phyloP scores from a whole-genome alignment of 1,140 invertebrate species.

The Zaprionus nigranus region DNA sequence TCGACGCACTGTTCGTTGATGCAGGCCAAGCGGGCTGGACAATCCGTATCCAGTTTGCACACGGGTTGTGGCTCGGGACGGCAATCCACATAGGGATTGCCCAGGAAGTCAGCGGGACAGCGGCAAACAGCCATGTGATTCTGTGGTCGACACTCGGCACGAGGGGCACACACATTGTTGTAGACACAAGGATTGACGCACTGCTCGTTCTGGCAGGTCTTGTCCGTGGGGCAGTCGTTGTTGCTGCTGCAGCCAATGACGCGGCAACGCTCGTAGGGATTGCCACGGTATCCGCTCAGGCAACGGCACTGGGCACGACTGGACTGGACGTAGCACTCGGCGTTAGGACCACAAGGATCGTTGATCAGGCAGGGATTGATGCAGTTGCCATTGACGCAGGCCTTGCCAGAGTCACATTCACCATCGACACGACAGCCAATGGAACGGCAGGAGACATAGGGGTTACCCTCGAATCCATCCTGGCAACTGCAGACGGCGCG shows the following conservation, averaged over 20 bases:
- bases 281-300: constrained; percentile 91
- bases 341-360: constrained; percentile 92
- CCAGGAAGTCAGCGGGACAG: constrained; percentile 89
- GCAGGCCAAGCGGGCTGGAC: constrained; percentile 91
- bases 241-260: constrained; percentile 94
- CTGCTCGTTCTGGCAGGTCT: constrained; percentile 92
- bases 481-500: constrained; percentile 93
- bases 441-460: constrained; percentile 90
- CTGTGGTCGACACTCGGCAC: constrained; percentile 91
- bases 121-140: constrained; percentile 93
- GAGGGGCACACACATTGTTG: constrained; percentile 89
- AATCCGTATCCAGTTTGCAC: constrained; percentile 92
- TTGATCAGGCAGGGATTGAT: constrained; percentile 92
- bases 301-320: constrained; percentile 93
- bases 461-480: constrained; percentile 93
- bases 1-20: constrained; percentile 92
- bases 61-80: constrained; percentile 89
- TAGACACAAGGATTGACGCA: constrained; percentile 94
- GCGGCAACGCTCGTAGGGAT: constrained; percentile 90
- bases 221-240: constrained; percentile 93
- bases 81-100: constrained; percentile 93
- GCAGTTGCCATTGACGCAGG: constrained; percentile 93
- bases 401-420: constrained; percentile 91
- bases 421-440: constrained; percentile 92
- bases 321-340: constrained; percentile 91